A percentile compares a stretch with the other conserved stretches of the same genome.
Conservation (phyloP, 1,140 invertebrate genomes). For the Tetramorium parvispinum region DNA sequence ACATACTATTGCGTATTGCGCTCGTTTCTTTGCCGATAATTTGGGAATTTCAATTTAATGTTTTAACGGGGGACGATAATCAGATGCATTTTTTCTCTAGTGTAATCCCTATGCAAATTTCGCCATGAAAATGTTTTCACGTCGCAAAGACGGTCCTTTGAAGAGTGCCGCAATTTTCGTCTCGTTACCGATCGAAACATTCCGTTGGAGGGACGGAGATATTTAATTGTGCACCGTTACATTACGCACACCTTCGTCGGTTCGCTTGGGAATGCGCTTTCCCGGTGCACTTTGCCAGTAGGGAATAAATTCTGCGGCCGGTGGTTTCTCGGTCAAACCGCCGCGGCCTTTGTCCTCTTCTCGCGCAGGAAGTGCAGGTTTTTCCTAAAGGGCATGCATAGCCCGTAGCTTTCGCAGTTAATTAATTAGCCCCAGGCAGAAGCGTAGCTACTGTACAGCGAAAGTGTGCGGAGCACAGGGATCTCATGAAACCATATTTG, state of each 20-base stretch:
- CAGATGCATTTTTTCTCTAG: not conserved
- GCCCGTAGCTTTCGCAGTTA: conserved; percentile 34
- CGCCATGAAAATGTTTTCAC: conserved; percentile 44
- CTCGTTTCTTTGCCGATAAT: not conserved
- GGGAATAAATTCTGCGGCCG: conserved; percentile 53
- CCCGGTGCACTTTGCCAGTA: conserved; percentile 29
- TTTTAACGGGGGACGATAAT: not conserved
- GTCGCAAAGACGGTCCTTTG: conserved; percentile 20
- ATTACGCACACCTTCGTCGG: conserved; percentile 18
- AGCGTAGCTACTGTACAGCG: not conserved
- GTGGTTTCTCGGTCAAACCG: conserved; percentile 52
- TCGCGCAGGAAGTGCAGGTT: conserved; percentile 36
- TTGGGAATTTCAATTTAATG: conserved; percentile 13
- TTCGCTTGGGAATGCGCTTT: conserved; percentile 34
- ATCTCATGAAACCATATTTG: not conserved
- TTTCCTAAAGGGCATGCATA: conserved; percentile 37
- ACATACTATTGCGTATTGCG: no score
- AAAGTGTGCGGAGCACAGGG: not conserved
- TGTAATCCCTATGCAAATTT: conserved; percentile 22
- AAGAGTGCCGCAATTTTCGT: conserved; percentile 30
- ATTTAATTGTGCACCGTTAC: conserved; percentile 29
- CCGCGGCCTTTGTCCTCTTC: conserved; percentile 44
- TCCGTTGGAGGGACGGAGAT: not conserved
- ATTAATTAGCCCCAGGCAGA: conserved; percentile 43
- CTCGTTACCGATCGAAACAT: conserved; percentile 44